Percentiles rank a stretch among this genome's conserved stretches.
These are phyloP conservation scores for Lithosia quadra DNA, from an alignment of 2,888 invertebrate species.

Conservation along the genomic window DNA sequence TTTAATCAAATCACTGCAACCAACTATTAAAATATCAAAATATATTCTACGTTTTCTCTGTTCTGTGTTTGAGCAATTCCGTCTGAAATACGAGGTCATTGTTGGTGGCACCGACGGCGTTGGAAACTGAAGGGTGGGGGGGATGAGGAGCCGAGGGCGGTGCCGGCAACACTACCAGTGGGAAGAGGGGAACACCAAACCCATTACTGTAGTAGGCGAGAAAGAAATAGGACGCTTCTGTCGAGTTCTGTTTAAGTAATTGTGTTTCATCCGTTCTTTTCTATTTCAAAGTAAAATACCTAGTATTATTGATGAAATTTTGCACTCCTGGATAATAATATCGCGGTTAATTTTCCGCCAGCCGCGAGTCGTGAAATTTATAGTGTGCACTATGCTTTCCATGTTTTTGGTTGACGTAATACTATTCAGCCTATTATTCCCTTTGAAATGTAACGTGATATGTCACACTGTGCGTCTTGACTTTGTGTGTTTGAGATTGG, in stretches of 20 bases:
- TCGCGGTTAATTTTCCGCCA: conserved; percentile 25
- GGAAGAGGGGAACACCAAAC: conserved; percentile 70
- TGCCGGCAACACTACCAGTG: conserved; percentile 61
- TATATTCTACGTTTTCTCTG: conserved; percentile 81
- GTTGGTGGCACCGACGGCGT: conserved; percentile 84
- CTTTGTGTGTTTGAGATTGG: background rate
- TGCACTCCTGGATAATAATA: conserved; percentile 48
- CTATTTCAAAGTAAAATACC: conserved; percentile 64
- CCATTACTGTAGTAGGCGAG: conserved; percentile 83
- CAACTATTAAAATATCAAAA: conserved; percentile 61
- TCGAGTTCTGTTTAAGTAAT: conserved; percentile 83
- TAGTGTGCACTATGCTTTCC: conserved; percentile 16
- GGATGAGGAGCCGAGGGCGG: conserved; percentile 57
- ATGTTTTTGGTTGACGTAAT: conserved; percentile 21
- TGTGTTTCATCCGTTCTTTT: conserved; percentile 80
- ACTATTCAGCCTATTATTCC: conserved; percentile 1
- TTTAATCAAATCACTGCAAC: conserved; percentile 20
- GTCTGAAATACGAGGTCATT: conserved; percentile 87
- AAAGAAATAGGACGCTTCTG: conserved; percentile 83
- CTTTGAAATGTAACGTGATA: conserved; percentile 5
- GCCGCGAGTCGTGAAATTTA: conserved; percentile 23
- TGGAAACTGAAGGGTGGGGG: conserved; percentile 70
- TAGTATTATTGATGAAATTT: conserved; percentile 58
- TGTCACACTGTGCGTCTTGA: background rate
- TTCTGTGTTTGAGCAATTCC: conserved; percentile 85